Evolutionary conservation across 1,140 invertebrate species (phyloP).

Genomic region (Thalassaphorura encarpata): DNA sequence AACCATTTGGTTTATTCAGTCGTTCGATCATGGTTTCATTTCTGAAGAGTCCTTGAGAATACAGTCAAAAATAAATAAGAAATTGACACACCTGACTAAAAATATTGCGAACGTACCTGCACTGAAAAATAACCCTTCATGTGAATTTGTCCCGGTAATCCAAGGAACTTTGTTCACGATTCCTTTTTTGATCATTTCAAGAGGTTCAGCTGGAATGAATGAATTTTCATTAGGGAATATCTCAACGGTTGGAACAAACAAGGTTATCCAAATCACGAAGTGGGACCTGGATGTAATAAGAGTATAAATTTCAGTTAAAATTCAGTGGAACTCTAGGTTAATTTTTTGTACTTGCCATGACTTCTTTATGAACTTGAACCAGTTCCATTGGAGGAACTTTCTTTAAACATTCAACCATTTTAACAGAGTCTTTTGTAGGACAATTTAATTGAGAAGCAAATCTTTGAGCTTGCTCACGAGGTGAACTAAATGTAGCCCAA

Average conservation of each 20-base stretch:
- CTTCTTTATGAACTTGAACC: constrained; percentile 9
- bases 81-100: neutral
- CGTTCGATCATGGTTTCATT: neutral
- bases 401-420: constrained; percentile 34
- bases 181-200: constrained; percentile 1
- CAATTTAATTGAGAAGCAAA: constrained; percentile 45
- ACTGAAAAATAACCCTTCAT: constrained; percentile 13
- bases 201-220: constrained; percentile 17
- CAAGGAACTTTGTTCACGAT: constrained; percentile 7
- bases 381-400: constrained; percentile 4
- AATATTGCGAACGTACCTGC: neutral
- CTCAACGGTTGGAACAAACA: constrained; percentile 18
- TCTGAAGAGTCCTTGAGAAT: constrained; percentile 6
- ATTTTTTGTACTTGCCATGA: constrained; percentile 2
- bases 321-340: neutral
- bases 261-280: constrained; percentile 1
- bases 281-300: constrained; percentile 5
- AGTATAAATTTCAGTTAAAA: neutral
- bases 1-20: constrained; percentile 12
- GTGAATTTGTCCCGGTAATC: constrained; percentile 9
- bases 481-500: constrained; percentile 58
- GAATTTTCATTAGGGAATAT: neutral
- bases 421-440: constrained; percentile 49
- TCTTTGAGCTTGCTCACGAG: constrained; percentile 48
- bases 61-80: neutral